Base-by-base conservation (phyloP, 2,113 vertebrate species). In the Antigone vipio region DNA sequence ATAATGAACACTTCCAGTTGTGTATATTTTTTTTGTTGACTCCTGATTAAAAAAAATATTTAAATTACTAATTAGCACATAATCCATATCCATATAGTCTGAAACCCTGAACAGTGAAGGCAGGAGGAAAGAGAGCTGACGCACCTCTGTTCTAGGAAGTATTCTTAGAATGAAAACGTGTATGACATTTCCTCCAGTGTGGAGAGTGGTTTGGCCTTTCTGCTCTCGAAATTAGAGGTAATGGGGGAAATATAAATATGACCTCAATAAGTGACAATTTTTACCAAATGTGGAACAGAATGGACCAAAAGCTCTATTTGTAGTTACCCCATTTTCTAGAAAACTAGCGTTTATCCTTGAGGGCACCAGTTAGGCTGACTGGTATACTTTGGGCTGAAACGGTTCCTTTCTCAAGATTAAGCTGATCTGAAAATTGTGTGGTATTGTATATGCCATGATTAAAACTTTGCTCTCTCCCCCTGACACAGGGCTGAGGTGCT, bases 121-220 rank as follows among this genome's bases (percentile, higher is more conserved):
- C 15, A 27, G 60, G 45, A 72, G 58, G 38, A 50, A 67, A n/a
- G 60, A 29, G 47, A 55, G 58, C 3, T 35, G 64, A 27, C 1
- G 15, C 59, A 34, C 9, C 21, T 4, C 26, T 15, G 45, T n/a
- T 19, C 6, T 27, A 27, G 60, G 42, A 58, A 52, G 19, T 12
- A 19, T 11, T 63, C 24, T 3, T 19, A 55, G 40, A 82, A 66
- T 38, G 55, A 34, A 55, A 82, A 44, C 0, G 1, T 8, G 9
- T 15, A 34, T 0, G 3, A 16, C 10, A 3, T 53, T 35, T 66
- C 79, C 68, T 69, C 73, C n/a, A 30, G 32, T 2, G 0, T 12
- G 38, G 49, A 34, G 40, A 38, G 38, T 1, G 0, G 8, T 42
- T 63, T n/a, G 62, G 55, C 75, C 40, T 19, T 59, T 40, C 29